Evolutionary conservation across 2,888 invertebrate species (phyloP), one percentile per base, ranked within the genome.

Genomic region (Clostera curtula): DNA sequence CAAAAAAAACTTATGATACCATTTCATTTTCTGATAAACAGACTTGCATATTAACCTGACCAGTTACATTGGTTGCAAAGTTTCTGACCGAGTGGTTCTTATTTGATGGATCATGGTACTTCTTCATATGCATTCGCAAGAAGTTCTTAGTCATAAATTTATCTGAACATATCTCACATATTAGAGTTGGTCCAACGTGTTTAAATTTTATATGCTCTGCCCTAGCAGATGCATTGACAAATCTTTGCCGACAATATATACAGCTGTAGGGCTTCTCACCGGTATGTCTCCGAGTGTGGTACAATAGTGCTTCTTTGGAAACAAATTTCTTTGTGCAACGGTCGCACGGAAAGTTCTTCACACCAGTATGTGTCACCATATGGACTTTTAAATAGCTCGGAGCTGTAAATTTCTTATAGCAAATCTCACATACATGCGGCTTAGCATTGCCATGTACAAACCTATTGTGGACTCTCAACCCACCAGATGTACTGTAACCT

Each of bases 211-310:
- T 69, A 36, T 83, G 83, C 27, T 83, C 82, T 3, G 77, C 76
- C 31, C 82, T 63, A 2, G 76, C 68, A 0, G 83, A 82, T 0
- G 82, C 70, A 47, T 82, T 82, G 0, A 83, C 77, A 54, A 82
- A 83, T 33, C 47, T 67, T 27, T 80, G 76, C 31, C 53, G 50
- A 23, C 82, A 83, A 14, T 59, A 31, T 8, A 70, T 64, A 34
- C 82, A 83, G 7, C 58, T 57, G 15, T 76, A 83, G 1, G 82
- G 82, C 27, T 72, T 76, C 32, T 82, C 83, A 0, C 83, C 83
- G 0, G 80, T 82, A 34, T 83, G 83, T 12, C 79, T 51, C 24
- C 83, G 49, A 0, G 68, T 75, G 19, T 83, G 83, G 27, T 82
- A 83, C 19, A 79, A 25, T 7, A 83, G 43, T 0, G 83, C 80